Evolutionary conservation across 64 coral and sea anemone species (phyloP), one percentile per base, ranked within the genome.

Genomic region (Cladopsammia gracilis): DNA sequence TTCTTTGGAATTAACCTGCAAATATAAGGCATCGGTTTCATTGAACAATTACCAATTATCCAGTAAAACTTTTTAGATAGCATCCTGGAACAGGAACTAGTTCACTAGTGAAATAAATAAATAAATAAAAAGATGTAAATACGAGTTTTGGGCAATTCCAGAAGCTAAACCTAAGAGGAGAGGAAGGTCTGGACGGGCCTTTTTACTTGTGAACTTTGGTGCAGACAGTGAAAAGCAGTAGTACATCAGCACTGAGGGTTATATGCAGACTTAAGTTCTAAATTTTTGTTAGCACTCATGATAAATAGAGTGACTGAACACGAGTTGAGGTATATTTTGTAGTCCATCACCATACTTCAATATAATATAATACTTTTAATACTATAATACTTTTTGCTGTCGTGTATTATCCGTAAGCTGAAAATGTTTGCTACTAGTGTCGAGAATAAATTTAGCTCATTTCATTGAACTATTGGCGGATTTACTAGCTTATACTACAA

Each of bases 361-460:
- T 20, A 5, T 23, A 68, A 34, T 9, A 25, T 72, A 7, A 42
- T 42, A 25, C 26, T 25, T 72, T 4, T 34, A 34, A 34, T 34
- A 34, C 34, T n/a, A n/a, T n/a, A 72, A 72, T 72, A 72, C 42
- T 72, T 72, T 72, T 72, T 72, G 70, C 42, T 72, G 42, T 72
- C 42, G 25, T 72, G 42, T 42, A 45, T 72, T 13, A 72, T 72
- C 70, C 70, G 25, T 72, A 34, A 72, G 34, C 42, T 72, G 70
- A 15, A 72, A 72, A 43, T 72, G 25, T 14, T 25, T 42, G 34
- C 70, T 72, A 57, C 42, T 72, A 14, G 2, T 72, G 1, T 34
- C 70, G 70, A 72, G 70, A 72, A 72, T 72, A 72, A 72, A 72
- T 72, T 34, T 72, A 45, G 70, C 42, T 72, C 70, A 72, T 43